Conservation (phyloP, 2,888 invertebrate species). For the Meghimatium bilineatum region DNA sequence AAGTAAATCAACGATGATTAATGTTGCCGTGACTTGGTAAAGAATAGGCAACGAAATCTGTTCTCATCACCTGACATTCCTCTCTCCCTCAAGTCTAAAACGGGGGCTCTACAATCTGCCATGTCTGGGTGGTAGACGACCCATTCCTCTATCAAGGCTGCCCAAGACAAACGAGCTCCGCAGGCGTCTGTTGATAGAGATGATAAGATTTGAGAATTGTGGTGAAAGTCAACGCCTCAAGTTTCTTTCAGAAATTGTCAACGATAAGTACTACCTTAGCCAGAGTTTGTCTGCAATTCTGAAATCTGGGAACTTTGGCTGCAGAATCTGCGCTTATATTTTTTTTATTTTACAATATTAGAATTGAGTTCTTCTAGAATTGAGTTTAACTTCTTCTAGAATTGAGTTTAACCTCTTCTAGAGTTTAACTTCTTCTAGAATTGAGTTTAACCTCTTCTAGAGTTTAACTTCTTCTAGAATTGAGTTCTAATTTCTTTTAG, state of each 20-base stretch:
- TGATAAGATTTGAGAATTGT: conserved; percentile 2
- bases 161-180: conserved; percentile 47
- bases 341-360: too few relatives aligned
- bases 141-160: not conserved
- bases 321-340: too few relatives aligned
- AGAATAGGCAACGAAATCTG: not conserved
- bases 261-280: conserved; percentile 23
- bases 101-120: not conserved
- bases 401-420: too few relatives aligned
- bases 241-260: conserved; percentile 31
- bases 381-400: too few relatives aligned
- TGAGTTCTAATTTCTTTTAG: too few relatives aligned
- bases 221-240: conserved; percentile 34
- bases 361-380: too few relatives aligned
- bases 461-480: too few relatives aligned
- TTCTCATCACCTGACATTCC: not conserved
- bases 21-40: not conserved
- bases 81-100: not conserved
- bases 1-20: not conserved
- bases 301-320: too few relatives aligned
- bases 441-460: too few relatives aligned
- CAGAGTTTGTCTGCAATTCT: not conserved
- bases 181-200: conserved; percentile 42
- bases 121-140: not conserved
- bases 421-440: too few relatives aligned